Evolutionary conservation across 2,113 vertebrate species (phyloP).

Genomic region (Panthera leo): DNA sequence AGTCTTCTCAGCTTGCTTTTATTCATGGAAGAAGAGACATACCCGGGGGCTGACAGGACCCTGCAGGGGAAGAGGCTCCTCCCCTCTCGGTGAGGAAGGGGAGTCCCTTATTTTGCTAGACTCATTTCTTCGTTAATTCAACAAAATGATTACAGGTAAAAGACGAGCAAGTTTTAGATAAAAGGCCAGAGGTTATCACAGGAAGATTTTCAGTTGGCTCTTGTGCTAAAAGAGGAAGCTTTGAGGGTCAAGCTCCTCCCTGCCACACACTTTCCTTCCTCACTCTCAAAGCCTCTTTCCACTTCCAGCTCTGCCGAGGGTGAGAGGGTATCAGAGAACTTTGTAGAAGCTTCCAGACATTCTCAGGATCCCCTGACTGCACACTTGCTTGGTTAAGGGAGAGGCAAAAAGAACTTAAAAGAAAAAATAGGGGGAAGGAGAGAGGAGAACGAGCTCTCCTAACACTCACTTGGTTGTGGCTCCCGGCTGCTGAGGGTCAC

Average conservation of each 20-base stretch:
- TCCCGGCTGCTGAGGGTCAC: constrained; percentile 4
- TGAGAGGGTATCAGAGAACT: not conserved
- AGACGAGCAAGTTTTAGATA: not conserved
- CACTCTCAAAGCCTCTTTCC: not conserved
- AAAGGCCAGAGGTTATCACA: not conserved
- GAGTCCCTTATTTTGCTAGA: not conserved
- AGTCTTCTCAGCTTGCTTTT: not conserved
- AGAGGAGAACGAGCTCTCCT: not conserved
- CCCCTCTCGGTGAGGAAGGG: not conserved
- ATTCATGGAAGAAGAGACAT: not conserved
- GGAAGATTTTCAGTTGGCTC: not conserved
- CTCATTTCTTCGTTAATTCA: not conserved
- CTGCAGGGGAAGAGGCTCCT: not conserved
- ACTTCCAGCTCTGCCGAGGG: not conserved
- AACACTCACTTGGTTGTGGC: not conserved
- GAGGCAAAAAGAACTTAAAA: not conserved
- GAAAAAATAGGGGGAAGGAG: not conserved
- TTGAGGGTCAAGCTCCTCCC: not conserved
- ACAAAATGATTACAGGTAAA: not conserved
- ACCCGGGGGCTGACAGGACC: no score
- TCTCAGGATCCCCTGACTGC: not conserved
- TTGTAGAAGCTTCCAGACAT: not conserved
- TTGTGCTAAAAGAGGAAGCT: not conserved
- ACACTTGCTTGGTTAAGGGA: not conserved
- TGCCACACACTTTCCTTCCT: not conserved